Evolutionary conservation across 2,888 invertebrate species (phyloP).

Genomic region (Drosophila neotestacea): DNA sequence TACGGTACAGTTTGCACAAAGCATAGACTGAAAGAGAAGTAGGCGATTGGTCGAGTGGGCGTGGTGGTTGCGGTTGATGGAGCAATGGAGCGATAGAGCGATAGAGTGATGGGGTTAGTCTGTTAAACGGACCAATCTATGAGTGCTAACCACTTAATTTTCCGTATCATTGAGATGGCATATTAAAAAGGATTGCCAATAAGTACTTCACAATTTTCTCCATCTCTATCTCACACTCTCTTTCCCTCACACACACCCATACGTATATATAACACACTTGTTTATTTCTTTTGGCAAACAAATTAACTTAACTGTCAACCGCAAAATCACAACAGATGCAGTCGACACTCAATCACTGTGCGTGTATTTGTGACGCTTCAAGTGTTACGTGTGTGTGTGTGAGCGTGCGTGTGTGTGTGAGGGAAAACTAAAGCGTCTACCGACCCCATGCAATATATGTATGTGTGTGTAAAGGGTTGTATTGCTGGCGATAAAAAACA

Average conservation of each 20-base stretch:
- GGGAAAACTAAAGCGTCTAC: conserved; percentile 53
- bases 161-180: conserved; percentile 71
- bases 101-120: conserved; percentile 2
- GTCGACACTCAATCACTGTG: conserved; percentile 70
- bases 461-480: conserved; percentile 50
- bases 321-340: conserved; percentile 78
- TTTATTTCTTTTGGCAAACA: conserved; percentile 52
- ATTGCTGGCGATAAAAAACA: conserved; percentile 60
- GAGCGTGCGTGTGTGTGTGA: conserved; percentile 18
- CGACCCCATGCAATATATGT: conserved; percentile 43
- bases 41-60: background rate
- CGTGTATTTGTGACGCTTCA: conserved; percentile 58
- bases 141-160: conserved; percentile 74
- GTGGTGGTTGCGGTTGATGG: conserved; percentile 1
- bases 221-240: background rate
- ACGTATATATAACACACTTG: conserved; percentile 1
- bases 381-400: conserved; percentile 44
- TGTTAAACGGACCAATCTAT: conserved; percentile 24
- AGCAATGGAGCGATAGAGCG: background rate
- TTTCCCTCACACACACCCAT: conserved; percentile 2
- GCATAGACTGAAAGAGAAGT: background rate
- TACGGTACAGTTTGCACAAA: conserved; percentile 39
- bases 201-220: conserved; percentile 31
- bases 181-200: conserved; percentile 66
- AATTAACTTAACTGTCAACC: conserved; percentile 77